phyloP scores from a whole-genome alignment of 2,888 invertebrate genomes.

The Eupithecia subfuscata region DNA sequence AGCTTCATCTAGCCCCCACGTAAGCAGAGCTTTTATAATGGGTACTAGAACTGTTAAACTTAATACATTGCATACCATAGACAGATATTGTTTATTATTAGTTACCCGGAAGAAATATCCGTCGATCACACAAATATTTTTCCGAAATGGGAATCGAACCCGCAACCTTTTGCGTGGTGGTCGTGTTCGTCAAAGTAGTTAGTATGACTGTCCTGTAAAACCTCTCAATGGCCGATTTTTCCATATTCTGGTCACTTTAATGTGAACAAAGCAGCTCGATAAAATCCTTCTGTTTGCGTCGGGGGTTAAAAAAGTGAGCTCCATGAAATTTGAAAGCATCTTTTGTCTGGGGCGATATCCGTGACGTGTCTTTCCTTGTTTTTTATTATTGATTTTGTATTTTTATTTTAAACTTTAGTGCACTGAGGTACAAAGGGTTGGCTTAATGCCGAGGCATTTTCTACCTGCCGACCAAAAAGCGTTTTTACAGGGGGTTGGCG shows the following conservation, averaged over 20 bases:
- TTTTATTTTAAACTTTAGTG: too few species aligned
- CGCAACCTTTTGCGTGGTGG: neutral
- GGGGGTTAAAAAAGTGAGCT: neutral
- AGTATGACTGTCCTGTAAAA: conserved; percentile 2
- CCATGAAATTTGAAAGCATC: neutral
- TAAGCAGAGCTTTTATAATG: too few species aligned
- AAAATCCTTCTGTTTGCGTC: neutral
- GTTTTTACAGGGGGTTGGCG: too few species aligned
- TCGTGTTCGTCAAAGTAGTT: neutral
- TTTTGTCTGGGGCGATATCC: neutral
- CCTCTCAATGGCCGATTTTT: conserved; percentile 13
- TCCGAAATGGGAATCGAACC: neutral
- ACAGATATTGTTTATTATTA: too few species aligned
- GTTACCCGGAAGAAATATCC: too few species aligned
- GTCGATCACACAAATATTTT: too few species aligned
- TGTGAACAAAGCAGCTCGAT: conserved; percentile 9
- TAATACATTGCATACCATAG: too few species aligned
- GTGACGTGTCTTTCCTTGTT: neutral
- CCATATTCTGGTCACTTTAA: conserved; percentile 22
- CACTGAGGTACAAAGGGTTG: too few species aligned
- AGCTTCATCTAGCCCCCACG: too few species aligned
- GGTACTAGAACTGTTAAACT: too few species aligned
- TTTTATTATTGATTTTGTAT: neutral
- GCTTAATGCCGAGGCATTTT: too few species aligned
- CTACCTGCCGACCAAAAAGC: too few species aligned